Conservation (phyloP, 2,113 vertebrate species). For the Ellobius talpinus region DNA sequence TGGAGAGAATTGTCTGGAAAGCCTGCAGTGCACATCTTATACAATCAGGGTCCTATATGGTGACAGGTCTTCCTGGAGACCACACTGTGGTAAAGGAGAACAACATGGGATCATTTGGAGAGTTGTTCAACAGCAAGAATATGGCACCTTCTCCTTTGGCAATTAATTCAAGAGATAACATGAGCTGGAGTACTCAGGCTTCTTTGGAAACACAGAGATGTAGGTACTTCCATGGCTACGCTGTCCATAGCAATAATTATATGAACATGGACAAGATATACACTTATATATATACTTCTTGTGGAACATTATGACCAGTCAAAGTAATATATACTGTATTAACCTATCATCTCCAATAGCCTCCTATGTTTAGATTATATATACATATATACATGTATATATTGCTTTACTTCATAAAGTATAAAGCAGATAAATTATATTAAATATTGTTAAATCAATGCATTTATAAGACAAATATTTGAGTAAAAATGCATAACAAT, state of each 20-base stretch:
- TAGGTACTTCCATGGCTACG: background rate
- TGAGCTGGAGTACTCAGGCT: background rate
- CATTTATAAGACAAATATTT: constrained; percentile 15
- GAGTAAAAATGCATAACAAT: constrained; percentile 54
- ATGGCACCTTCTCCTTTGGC: background rate
- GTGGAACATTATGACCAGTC: background rate
- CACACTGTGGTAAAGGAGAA: background rate
- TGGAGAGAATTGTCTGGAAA: background rate
- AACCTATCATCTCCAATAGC: background rate
- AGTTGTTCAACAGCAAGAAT: background rate
- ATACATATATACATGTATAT: background rate
- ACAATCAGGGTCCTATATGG: background rate
- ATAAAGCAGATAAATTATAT: constrained; percentile 44
- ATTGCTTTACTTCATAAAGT: constrained; percentile 40
- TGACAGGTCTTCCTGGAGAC: background rate
- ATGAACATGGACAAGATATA: background rate
- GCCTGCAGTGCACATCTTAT: background rate
- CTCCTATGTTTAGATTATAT: background rate
- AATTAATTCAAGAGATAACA: background rate
- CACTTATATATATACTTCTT: background rate
- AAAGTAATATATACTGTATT: background rate
- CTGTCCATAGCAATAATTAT: background rate
- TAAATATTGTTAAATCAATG: constrained; percentile 55
- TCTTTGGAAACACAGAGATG: background rate
- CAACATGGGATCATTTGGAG: background rate